Evolutionary conservation across 2,797 vertebrate species (phyloP), one percentile per base, ranked within the genome.

Genomic region (Schizothorax lantsangensis): DNA sequence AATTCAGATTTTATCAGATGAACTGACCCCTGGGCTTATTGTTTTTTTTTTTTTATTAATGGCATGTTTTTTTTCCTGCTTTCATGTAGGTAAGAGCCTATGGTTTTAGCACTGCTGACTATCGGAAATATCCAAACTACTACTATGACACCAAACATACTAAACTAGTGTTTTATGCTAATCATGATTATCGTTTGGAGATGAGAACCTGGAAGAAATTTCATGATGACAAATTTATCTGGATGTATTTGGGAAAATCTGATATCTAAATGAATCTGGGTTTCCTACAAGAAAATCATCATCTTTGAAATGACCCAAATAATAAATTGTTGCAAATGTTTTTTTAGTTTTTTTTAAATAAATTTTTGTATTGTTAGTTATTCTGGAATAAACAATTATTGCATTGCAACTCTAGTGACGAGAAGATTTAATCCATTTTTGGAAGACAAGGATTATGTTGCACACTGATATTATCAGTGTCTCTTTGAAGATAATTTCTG

Each of bases 41-140:
- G 9, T n/a, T n/a, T n/a, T n/a, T n/a, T n/a, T 75, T 26, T 10
- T 62, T 43, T 12, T 3, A 77, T 2, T 19, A 23, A 69, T 71
- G 19, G 14, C 2, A 59, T 68, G 11, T 26, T 49, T 40, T 52
- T 40, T 54, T 38, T 62, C 6, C n/a, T 43, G 33, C 12, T 57
- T 2, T 78, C 12, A 0, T 69, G 1, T 45, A 93, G 91, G 91
- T 93, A 14, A 89, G 57, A 38, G 91, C 86, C 21, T 93, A 92
- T 5, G 91, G 91, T 9, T 92, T 89, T 69, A 86, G 91, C 38
- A 91, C 91, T 0, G 69, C 86, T 3, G 82, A 89, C 77, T 89
- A 90, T 26, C 0, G 0, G 11, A 90, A 88, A 2, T 92, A 89
- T 81, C 85, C 91, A 0, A 86, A 89, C 26, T 90, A 92, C 62